A percentile compares a stretch with the other conserved stretches of the same genome.
These are phyloP conservation scores for Anthopleura sola DNA, from an alignment of 64 coral and sea anemone species.

Conservation along the genomic window DNA sequence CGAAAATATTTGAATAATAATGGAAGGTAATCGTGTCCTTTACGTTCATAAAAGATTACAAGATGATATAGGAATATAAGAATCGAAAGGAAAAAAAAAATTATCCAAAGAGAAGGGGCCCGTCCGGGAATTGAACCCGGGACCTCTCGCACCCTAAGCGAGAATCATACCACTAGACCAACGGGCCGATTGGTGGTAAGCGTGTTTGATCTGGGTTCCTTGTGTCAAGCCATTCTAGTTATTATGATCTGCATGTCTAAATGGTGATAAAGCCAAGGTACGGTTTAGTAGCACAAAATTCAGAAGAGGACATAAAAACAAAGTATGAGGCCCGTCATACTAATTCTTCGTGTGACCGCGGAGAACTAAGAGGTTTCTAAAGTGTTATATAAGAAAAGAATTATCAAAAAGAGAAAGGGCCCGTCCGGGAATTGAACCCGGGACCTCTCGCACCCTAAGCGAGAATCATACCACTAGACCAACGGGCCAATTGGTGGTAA, in stretches of 20 bases:
- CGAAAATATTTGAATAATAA: neutral
- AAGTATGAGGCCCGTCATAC: too few species aligned
- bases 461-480: slow-evolving; percentile 23
- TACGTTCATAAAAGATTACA: too few species aligned
- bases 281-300: too few species aligned
- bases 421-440: slow-evolving; percentile 16
- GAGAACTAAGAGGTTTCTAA: too few species aligned
- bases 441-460: slow-evolving; percentile 21
- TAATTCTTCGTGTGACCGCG: too few species aligned
- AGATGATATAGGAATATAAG: too few species aligned
- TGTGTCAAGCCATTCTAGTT: too few species aligned
- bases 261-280: too few species aligned
- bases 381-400: neutral
- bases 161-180: slow-evolving; percentile 23
- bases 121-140: slow-evolving; percentile 16
- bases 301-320: too few species aligned
- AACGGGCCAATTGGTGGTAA: neutral
- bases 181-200: neutral
- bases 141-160: slow-evolving; percentile 21
- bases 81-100: neutral
- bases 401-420: neutral
- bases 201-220: too few species aligned
- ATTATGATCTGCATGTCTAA: too few species aligned
- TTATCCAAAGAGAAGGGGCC: neutral
- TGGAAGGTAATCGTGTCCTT: too few species aligned